These are phyloP conservation scores for Ceuthmochares aereus DNA, from an alignment of 2,113 vertebrate species.

Conservation along the genomic window DNA sequence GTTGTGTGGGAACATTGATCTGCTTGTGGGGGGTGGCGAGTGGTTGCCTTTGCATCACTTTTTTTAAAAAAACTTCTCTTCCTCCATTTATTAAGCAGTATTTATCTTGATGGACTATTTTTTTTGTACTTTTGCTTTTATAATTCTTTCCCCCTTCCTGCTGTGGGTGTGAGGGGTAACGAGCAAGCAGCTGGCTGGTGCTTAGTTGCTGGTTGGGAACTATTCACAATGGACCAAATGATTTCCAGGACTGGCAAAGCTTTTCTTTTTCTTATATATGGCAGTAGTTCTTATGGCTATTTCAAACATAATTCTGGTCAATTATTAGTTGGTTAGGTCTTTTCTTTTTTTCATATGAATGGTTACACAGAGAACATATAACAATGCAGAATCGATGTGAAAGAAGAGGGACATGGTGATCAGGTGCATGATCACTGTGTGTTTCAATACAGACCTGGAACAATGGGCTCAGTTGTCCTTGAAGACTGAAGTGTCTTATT, in stretches of 20 bases:
- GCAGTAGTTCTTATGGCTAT: neutral
- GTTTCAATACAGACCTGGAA: neutral
- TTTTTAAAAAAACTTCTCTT: neutral
- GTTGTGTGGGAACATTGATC: neutral
- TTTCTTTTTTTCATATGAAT: neutral
- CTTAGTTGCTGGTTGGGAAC: neutral
- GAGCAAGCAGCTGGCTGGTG: rapidly evolving
- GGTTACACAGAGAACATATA: neutral
- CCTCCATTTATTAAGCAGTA: neutral
- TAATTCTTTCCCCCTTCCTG: neutral
- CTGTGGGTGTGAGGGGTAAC: neutral
- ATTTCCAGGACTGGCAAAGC: neutral
- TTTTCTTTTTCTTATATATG: neutral
- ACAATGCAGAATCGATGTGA: neutral
- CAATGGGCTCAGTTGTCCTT: neutral
- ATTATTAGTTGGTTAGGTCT: neutral
- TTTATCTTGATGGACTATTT: neutral
- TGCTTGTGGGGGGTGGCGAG: neutral
- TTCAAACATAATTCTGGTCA: neutral
- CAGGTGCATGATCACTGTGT: neutral
- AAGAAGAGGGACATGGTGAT: neutral
- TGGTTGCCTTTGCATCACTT: neutral
- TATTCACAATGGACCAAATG: neutral
- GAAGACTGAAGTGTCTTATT: neutral
- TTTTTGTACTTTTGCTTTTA: neutral